Evolutionary conservation across 2,113 vertebrate species (phyloP).

Genomic region (Chaetorhynchus papuensis): DNA sequence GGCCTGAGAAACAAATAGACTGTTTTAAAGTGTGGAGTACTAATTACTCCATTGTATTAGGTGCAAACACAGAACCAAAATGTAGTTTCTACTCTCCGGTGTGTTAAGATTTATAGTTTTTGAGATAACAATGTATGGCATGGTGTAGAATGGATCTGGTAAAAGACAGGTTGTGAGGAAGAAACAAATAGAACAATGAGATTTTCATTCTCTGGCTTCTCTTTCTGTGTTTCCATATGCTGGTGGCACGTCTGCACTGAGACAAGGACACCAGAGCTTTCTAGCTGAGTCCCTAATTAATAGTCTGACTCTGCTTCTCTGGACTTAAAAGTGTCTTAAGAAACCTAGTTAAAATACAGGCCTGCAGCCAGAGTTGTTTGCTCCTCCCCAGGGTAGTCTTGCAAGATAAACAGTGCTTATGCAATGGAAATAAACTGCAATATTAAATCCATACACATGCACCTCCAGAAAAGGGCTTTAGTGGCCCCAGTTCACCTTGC

Average conservation of each 20-base stretch:
- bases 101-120: neutral
- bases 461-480: neutral
- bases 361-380: neutral
- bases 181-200: neutral
- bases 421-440: neutral
- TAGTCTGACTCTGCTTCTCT: neutral
- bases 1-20: neutral
- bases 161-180: neutral
- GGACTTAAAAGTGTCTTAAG: neutral
- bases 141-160: neutral
- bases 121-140: neutral
- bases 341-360: neutral
- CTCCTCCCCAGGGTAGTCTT: neutral
- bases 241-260: neutral
- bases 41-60: neutral
- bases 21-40: neutral
- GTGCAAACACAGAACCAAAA: neutral
- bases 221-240: neutral
- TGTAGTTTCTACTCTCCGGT: neutral
- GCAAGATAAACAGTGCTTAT: neutral
- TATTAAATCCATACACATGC: neutral
- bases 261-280: neutral
- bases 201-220: neutral
- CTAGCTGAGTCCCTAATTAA: neutral
- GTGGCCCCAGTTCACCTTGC: neutral